These are phyloP conservation scores for Sycophila sp. DNA, from an alignment of 1,140 invertebrate species.

Conservation along the genomic window DNA sequence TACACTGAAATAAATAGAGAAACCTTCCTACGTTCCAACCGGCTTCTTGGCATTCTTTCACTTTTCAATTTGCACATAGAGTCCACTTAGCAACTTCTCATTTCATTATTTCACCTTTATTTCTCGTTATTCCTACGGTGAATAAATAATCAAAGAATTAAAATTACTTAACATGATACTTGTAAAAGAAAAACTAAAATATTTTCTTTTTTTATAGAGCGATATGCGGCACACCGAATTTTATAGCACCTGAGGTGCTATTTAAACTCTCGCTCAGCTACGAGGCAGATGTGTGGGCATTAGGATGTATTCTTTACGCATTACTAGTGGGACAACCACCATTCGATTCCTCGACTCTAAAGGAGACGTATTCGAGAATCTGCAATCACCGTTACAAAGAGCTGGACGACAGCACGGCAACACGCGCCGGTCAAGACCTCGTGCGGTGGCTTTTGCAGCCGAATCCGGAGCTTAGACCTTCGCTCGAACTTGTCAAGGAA, in stretches of 20 bases:
- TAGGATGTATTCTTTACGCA: constrained; percentile 75
- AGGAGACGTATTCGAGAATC: constrained; percentile 75
- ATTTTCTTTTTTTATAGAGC: constrained; percentile 57
- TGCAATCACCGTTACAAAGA: constrained; percentile 74
- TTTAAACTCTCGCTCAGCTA: constrained; percentile 75
- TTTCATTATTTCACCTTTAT: too few species aligned
- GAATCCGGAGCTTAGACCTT: constrained; percentile 70
- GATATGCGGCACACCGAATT: constrained; percentile 80
- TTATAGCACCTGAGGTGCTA: constrained; percentile 80
- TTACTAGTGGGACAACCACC: constrained; percentile 77
- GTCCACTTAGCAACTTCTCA: too few species aligned
- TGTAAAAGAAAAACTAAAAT: neutral
- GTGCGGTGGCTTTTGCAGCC: constrained; percentile 71
- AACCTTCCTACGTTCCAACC: too few species aligned
- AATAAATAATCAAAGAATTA: too few species aligned
- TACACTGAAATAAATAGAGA: too few species aligned
- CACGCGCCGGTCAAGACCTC: constrained; percentile 67
- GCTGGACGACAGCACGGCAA: constrained; percentile 65
- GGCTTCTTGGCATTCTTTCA: too few species aligned
- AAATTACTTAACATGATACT: too few species aligned
- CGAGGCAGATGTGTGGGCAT: constrained; percentile 78
- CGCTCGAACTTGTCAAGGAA: constrained; percentile 68
- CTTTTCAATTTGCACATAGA: too few species aligned
- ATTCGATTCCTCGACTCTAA: constrained; percentile 72
- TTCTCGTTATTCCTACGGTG: neutral